Evolutionary conservation across 2,797 vertebrate genomes (phyloP).

Genomic region (Gymnoscopelus braueri): DNA sequence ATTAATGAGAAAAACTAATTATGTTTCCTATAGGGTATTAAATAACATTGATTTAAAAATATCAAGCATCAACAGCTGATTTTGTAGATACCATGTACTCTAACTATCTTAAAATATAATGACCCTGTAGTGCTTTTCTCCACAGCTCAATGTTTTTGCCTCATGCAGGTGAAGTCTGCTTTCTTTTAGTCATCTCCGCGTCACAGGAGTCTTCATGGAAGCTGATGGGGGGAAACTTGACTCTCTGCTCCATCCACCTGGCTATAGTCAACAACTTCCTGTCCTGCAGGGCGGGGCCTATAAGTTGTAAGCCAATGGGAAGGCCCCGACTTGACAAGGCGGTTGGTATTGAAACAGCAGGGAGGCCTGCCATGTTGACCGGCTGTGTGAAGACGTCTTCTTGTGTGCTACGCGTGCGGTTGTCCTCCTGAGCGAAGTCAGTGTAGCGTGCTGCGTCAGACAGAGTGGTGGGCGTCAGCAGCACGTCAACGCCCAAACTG

Average conservation of each 20-base stretch:
- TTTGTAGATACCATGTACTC: too few relatives aligned
- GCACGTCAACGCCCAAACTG: constrained; percentile 84
- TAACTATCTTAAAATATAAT: too few relatives aligned
- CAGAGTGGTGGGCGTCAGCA: constrained; percentile 93
- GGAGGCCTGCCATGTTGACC: constrained; percentile 94
- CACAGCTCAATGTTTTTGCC: too few relatives aligned
- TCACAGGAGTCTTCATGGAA: constrained; percentile 58
- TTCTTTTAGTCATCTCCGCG: background rate
- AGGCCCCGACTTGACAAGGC: constrained; percentile 89
- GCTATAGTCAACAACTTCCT: constrained; percentile 88
- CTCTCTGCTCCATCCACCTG: constrained; percentile 92
- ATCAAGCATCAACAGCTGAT: too few relatives aligned
- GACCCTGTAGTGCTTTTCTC: too few relatives aligned
- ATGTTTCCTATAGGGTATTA: too few relatives aligned
- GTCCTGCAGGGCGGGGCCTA: constrained; percentile 87
- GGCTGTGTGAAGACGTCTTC: constrained; percentile 94
- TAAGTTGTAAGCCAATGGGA: constrained; percentile 93
- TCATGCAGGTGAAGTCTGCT: too few relatives aligned
- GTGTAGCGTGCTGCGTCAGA: constrained; percentile 79
- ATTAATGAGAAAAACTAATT: too few relatives aligned
- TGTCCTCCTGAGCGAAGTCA: constrained; percentile 92
- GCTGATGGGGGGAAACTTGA: constrained; percentile 86
- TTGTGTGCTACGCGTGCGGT: constrained; percentile 90
- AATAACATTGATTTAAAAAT: too few relatives aligned
- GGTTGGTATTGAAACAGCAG: constrained; percentile 88